Conservation (phyloP, 2,113 vertebrate species). For the Gambusia affinis region DNA sequence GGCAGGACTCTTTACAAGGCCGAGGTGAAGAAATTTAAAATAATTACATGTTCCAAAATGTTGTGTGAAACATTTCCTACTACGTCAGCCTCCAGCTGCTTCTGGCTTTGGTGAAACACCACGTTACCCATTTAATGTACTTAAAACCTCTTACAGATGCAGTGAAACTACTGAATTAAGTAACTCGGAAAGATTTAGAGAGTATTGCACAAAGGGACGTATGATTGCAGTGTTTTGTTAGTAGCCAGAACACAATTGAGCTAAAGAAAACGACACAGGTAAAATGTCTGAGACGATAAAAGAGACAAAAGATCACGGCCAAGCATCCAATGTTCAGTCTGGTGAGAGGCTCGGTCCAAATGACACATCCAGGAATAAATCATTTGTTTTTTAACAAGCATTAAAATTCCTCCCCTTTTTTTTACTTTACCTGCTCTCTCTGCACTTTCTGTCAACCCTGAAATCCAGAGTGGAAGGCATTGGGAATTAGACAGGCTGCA, state of each 20-base stretch:
- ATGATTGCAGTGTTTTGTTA: not conserved
- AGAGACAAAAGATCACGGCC: not conserved
- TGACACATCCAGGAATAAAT: not conserved
- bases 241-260: not conserved
- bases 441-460: not conserved
- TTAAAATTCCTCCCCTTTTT: not conserved
- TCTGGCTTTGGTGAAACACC: not conserved
- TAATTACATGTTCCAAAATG: conserved; percentile 33
- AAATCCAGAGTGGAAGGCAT: not conserved
- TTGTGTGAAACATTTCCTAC: conserved; percentile 33
- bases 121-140: conserved; percentile 6
- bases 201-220: not conserved
- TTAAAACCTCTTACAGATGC: conserved; percentile 20
- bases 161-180: not conserved
- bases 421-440: not conserved
- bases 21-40: conserved; percentile 43
- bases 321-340: not conserved
- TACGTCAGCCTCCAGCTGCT: conserved; percentile 13
- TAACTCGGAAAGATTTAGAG: not conserved
- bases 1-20: conserved; percentile 25
- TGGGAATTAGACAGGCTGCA: not conserved
- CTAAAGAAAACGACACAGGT: not conserved
- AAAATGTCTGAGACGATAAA: not conserved
- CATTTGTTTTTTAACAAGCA: not conserved
- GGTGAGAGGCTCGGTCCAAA: not conserved